phyloP scores from a whole-genome alignment of 2,888 invertebrate species.

The Alloscopus bannaensis region DNA sequence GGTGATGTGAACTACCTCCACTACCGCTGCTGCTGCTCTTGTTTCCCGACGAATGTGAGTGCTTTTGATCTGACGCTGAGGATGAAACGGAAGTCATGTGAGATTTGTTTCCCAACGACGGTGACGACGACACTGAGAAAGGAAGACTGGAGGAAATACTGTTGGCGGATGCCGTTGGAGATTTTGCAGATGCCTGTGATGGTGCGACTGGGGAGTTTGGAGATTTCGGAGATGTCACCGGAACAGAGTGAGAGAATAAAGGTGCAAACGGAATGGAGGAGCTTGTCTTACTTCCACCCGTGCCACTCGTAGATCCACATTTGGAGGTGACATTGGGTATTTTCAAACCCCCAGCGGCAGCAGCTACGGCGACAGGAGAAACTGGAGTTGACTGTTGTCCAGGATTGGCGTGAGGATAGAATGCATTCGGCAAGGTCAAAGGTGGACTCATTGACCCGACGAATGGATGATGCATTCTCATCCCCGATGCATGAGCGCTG shows the following conservation, averaged over 20 bases:
- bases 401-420: constrained; percentile 54
- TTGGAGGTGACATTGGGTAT: constrained; percentile 53
- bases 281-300: constrained; percentile 46
- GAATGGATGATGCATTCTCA: constrained; percentile 65
- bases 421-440: constrained; percentile 53
- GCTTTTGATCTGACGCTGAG: constrained; percentile 22
- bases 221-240: constrained; percentile 50
- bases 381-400: constrained; percentile 43
- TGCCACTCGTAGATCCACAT: not conserved
- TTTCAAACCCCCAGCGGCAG: constrained; percentile 38
- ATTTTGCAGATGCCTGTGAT: constrained; percentile 22
- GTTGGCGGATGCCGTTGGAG: constrained; percentile 27
- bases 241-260: constrained; percentile 59
- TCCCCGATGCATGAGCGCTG: constrained; percentile 54
- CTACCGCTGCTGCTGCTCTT: constrained; percentile 3
- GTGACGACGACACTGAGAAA: constrained; percentile 4
- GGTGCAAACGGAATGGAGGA: constrained; percentile 51
- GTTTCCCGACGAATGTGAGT: constrained; percentile 16
- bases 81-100: constrained; percentile 2
- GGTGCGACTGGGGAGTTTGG: constrained; percentile 37
- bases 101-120: constrained; percentile 3
- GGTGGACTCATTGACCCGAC: constrained; percentile 70
- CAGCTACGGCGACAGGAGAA: not conserved
- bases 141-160: constrained; percentile 41
- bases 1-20: constrained; percentile 33